Percentiles rank a stretch among this genome's conserved stretches.
Conservation (phyloP, 2,113 vertebrate genomes). For the Tenebrosternarchus preto region DNA sequence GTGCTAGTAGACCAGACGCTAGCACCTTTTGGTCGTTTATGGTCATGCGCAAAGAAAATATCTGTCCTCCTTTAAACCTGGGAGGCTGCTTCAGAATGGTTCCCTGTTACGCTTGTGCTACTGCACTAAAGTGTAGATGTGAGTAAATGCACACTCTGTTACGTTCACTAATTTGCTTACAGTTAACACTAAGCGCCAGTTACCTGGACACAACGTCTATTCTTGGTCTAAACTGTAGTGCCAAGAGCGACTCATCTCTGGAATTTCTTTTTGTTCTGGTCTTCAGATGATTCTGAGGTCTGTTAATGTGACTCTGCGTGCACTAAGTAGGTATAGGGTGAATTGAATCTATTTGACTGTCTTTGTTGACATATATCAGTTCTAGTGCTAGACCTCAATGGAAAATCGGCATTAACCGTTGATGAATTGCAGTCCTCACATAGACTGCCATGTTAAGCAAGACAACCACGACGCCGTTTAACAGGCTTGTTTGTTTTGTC, state of each 20-base stretch:
- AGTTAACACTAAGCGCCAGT: background rate
- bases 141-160: background rate
- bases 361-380: background rate
- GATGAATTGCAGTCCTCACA: slow-evolving; percentile 6
- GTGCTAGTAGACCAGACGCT: slow-evolving; percentile 39
- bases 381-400: slow-evolving; percentile 16
- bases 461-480: slow-evolving; percentile 10
- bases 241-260: too few species aligned
- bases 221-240: too few species aligned
- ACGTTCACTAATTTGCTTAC: background rate
- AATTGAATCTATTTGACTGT: background rate
- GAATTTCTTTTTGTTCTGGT: too few species aligned
- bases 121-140: background rate
- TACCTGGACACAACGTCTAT: too few species aligned
- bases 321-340: background rate
- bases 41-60: slow-evolving; percentile 35
- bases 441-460: background rate
- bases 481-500: slow-evolving; percentile 23
- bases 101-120: background rate
- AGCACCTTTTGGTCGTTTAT: slow-evolving; percentile 48
- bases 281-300: too few species aligned
- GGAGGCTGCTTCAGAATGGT: background rate
- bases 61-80: slow-evolving; percentile 7
- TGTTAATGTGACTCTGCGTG: too few species aligned
- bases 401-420: slow-evolving; percentile 17